phyloP scores from a whole-genome alignment of 2,888 invertebrate species.

The Drosophila rubida region DNA sequence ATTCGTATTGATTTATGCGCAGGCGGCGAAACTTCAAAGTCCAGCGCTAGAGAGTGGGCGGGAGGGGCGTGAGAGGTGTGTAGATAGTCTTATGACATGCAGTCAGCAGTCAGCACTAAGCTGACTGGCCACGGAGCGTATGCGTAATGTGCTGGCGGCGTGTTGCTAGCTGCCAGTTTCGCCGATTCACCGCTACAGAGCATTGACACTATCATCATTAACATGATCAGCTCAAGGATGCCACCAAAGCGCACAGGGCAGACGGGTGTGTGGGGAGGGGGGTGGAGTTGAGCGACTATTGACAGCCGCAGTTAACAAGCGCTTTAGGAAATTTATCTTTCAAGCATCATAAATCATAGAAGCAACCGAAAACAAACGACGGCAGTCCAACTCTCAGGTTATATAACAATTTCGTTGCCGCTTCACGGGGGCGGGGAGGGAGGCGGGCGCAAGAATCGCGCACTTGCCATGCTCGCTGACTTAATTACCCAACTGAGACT shows the following conservation, averaged over 20 bases:
- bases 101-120: too few species aligned
- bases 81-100: too few species aligned
- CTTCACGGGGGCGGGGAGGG: not conserved
- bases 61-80: too few species aligned
- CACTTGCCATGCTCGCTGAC: constrained; percentile 73
- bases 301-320: constrained; percentile 76
- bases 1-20: constrained; percentile 76
- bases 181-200: constrained; percentile 70
- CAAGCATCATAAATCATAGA: constrained; percentile 77
- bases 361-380: constrained; percentile 16
- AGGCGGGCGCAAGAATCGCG: constrained; percentile 25
- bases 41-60: not conserved
- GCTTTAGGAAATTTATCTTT: constrained; percentile 76
- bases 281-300: constrained; percentile 50
- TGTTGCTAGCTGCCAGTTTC: constrained; percentile 20
- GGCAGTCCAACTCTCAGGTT: constrained; percentile 32
- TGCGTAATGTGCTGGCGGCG: constrained; percentile 60
- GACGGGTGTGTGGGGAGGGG: not conserved
- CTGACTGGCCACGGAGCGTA: constrained; percentile 45
- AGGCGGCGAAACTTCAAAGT: constrained; percentile 69
- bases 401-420: constrained; percentile 48
- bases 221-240: constrained; percentile 44
- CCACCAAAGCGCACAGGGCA: not conserved
- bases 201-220: constrained; percentile 65
- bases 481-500: constrained; percentile 64